phyloP scores from a whole-genome alignment of 2,888 invertebrate genomes.

The Margaritifera margaritifera region DNA sequence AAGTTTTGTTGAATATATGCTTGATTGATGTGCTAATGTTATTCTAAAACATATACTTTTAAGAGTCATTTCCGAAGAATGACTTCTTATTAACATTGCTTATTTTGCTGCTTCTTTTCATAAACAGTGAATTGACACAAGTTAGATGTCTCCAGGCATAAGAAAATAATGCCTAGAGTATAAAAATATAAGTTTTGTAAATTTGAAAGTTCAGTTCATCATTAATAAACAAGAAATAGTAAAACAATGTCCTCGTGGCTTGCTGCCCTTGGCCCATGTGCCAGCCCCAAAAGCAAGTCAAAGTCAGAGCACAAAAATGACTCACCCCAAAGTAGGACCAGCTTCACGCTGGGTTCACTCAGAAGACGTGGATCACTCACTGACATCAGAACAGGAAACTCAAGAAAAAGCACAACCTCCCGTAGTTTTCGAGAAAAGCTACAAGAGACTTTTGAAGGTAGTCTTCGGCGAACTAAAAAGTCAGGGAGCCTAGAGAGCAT shows the following conservation, averaged over 20 bases:
- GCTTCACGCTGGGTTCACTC: conserved; percentile 24
- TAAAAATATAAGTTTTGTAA: no score
- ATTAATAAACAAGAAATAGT: no score
- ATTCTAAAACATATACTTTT: no score
- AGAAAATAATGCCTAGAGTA: no score
- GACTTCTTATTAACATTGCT: no score
- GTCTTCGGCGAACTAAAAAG: conserved; percentile 32
- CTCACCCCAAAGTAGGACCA: conserved; percentile 15
- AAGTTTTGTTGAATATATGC: no score
- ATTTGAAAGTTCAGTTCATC: no score
- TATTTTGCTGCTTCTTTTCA: no score
- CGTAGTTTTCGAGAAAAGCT: conserved; percentile 40
- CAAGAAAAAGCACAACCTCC: conserved; percentile 31
- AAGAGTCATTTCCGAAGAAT: no score
- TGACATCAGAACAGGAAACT: conserved; percentile 23
- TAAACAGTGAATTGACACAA: no score
- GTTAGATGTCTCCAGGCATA: no score
- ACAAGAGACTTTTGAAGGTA: conserved; percentile 38
- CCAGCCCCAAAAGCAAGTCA: conserved; percentile 39
- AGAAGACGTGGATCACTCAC: conserved; percentile 37
- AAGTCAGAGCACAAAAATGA: conserved; percentile 25
- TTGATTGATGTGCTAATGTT: no score
- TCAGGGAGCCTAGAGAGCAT: conserved; percentile 39
- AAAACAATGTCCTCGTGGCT: conserved; percentile 33
- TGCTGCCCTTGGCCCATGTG: conserved; percentile 39